Evolutionary conservation across 2,888 invertebrate genomes (phyloP), one percentile per base, ranked within the genome.

Genomic region (Drosophila robusta): DNA sequence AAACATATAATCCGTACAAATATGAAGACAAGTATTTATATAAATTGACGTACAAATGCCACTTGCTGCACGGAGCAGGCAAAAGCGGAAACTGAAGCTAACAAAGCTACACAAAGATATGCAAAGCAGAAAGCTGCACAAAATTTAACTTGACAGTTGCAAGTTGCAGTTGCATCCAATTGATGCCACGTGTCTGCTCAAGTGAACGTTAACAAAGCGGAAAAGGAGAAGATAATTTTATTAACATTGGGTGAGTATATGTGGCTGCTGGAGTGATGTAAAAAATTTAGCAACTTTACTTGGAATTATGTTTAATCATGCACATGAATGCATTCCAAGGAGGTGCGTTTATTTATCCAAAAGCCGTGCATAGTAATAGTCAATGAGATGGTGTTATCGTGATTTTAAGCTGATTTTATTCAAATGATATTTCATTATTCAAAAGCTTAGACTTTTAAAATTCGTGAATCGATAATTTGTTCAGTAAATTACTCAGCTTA

Each of bases 21-120:
- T 42, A 36, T 36, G 22, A 16, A 42, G 26, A 34, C 22, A n/a
- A 26, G 22, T 54, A 44, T 54, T 42, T 36, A 38, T 50, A 45
- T 34, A 57, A 18, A 67, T 54, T 56, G 45, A 49, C 54, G 70
- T 34, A 34, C 54, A 65, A 57, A 58, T 58, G 56, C 18, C 50
- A 66, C 56, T 46, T 58, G 66, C 34, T 47, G 41, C 50, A 66
- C 5, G 36, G 12, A 22, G 51, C 45, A 47, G 29, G 38, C 39
- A 9, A 36, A 16, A 32, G 42, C 24, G 36, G 41, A 64, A 57
- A 54, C 50, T 38, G 54, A 57, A 70, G 39, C 16, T 16, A 34
- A 50, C 64, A 64, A 50, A 58, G 7, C 29, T 16, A 50, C 45
- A 18, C 36, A 65, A 38, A 38, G n/a, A 52, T 24, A 38, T 22